These are phyloP conservation scores for Conops quadrifasciatus DNA, from an alignment of 2,888 invertebrate species.

Conservation along the genomic window DNA sequence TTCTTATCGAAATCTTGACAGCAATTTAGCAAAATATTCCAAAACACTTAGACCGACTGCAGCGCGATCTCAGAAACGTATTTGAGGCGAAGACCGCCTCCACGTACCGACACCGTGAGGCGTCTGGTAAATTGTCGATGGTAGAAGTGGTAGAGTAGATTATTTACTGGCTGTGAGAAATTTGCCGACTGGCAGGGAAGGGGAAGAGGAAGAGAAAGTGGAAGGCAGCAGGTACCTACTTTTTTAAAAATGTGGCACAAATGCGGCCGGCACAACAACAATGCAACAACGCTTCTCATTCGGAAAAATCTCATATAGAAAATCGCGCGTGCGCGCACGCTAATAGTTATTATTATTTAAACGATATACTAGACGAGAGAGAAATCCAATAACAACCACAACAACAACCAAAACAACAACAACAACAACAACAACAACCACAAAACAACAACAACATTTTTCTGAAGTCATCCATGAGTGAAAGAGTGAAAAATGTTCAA, in stretches of 20 bases:
- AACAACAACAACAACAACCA: not conserved
- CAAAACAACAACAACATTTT: not conserved
- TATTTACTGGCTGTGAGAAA: not conserved
- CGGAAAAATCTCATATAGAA: conserved; percentile 30
- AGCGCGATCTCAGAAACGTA: conserved; percentile 7
- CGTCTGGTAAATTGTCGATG: not conserved
- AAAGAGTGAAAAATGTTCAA: conserved; percentile 29
- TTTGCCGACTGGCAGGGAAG: not conserved
- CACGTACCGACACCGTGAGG: not conserved
- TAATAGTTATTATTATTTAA: conserved; percentile 49
- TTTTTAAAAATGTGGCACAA: not conserved
- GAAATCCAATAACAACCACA: not conserved
- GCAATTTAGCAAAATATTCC: conserved; percentile 52
- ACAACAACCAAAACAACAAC: conserved; percentile 5
- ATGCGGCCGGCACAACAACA: conserved; percentile 20
- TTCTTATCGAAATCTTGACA: conserved; percentile 51
- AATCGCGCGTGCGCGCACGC: conserved; percentile 54
- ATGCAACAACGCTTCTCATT: conserved; percentile 32
- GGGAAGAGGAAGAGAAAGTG: not conserved
- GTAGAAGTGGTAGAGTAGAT: conserved; percentile 1
- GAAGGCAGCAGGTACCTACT: no score
- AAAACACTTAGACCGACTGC: conserved; percentile 45
- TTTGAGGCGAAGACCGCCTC: not conserved
- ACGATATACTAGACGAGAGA: conserved; percentile 19
- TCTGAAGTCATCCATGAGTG: conserved; percentile 1